phyloP scores from a whole-genome alignment of 2,797 vertebrate species.

The Xenentodon cancila region DNA sequence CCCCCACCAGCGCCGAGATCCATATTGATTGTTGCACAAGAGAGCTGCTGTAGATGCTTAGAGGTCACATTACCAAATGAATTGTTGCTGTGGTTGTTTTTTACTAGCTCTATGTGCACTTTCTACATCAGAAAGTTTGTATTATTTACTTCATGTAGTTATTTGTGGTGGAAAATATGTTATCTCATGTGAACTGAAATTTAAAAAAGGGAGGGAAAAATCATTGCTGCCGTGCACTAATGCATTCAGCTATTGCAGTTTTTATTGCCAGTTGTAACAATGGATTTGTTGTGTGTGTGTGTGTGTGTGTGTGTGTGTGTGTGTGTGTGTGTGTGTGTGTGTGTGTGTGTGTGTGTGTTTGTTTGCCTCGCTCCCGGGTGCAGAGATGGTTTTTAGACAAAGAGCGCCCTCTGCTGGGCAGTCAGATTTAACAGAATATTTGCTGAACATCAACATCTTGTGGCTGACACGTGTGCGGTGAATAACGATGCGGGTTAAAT shows the following conservation, averaged over 20 bases:
- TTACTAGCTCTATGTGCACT: neutral
- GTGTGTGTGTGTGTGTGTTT: neutral
- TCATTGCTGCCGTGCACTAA: neutral
- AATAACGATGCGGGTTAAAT: conserved; percentile 10
- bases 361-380: neutral
- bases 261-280: neutral
- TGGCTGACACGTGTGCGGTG: neutral
- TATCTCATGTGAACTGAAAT: neutral
- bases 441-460: neutral
- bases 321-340: neutral
- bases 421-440: neutral
- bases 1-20: conserved; percentile 37
- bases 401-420: conserved; percentile 64
- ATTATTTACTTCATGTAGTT: neutral
- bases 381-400: conserved; percentile 9
- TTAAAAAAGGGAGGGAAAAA: neutral
- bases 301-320: neutral
- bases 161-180: neutral
- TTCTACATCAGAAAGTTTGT: neutral
- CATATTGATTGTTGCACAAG: conserved; percentile 61
- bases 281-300: neutral
- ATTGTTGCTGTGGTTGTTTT: neutral
- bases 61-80: conserved; percentile 21
- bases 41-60: conserved; percentile 22
- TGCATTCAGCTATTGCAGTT: neutral